Evolutionary conservation across 1,140 invertebrate genomes (phyloP).

Genomic region (Hycleus phaleratus): DNA sequence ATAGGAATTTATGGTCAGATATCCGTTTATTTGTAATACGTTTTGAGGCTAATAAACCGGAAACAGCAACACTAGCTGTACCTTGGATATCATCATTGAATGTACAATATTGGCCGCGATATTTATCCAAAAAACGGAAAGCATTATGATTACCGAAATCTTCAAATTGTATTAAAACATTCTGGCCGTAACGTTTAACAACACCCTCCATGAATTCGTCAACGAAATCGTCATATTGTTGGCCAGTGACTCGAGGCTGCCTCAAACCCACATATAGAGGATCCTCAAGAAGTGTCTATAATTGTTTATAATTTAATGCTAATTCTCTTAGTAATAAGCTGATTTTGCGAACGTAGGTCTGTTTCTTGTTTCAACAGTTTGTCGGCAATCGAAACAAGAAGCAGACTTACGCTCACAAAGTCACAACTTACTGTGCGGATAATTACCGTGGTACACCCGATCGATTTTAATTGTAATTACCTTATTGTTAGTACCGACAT

Average conservation of each 20-base stretch:
- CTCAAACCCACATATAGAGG: conserved; percentile 91
- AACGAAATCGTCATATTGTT: conserved; percentile 88
- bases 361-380: no score
- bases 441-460: neutral
- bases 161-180: conserved; percentile 89
- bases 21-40: conserved; percentile 72
- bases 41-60: conserved; percentile 77
- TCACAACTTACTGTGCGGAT: no score
- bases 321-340: no score
- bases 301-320: no score
- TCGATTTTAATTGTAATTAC: conserved; percentile 10
- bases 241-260: conserved; percentile 76
- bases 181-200: conserved; percentile 83
- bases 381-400: no score
- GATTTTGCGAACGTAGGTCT: no score
- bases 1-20: conserved; percentile 76
- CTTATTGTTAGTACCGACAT: conserved; percentile 71
- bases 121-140: conserved; percentile 83
- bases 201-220: conserved; percentile 98
- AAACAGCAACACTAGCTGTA: conserved; percentile 83
- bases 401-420: no score
- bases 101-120: conserved; percentile 79
- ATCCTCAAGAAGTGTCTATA: conserved; percentile 76
- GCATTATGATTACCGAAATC: conserved; percentile 94
- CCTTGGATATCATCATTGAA: conserved; percentile 98